Conservation (phyloP, 92 coral and sea anemone species). For the Zoanthus gigantus region DNA sequence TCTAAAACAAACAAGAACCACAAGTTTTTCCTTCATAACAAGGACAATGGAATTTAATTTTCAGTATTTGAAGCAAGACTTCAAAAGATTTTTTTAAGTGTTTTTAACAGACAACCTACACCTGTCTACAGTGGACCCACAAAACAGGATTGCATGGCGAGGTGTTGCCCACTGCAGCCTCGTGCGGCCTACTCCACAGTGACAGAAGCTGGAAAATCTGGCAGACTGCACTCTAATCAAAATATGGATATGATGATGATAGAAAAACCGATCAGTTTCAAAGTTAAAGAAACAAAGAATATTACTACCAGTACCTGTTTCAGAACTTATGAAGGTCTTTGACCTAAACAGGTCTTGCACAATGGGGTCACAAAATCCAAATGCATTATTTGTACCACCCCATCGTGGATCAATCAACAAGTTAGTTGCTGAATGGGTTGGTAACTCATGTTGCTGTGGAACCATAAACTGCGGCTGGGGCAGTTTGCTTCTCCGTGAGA, state of each 20-base stretch:
- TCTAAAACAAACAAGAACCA: conserved; percentile 53
- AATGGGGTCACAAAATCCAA: conserved; percentile 71
- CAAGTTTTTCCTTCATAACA: not conserved
- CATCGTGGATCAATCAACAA: conserved; percentile 89
- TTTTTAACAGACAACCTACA: not conserved
- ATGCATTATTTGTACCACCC: conserved; percentile 75
- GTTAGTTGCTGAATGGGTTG: conserved; percentile 59
- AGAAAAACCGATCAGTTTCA: not conserved
- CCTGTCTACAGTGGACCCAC: no score
- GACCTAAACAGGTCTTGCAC: conserved; percentile 34
- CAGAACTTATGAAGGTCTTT: conserved; percentile 2
- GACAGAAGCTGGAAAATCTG: not conserved
- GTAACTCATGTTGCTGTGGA: conserved; percentile 45
- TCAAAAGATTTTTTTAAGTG: no score
- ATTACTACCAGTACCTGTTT: conserved; percentile 8
- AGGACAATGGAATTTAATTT: no score
- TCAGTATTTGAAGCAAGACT: no score
- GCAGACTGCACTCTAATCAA: not conserved
- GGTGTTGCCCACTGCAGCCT: no score
- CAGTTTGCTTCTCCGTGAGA: conserved; percentile 54
- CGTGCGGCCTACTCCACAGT: no score
- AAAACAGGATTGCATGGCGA: no score
- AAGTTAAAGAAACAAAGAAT: not conserved
- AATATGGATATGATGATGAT: no score
- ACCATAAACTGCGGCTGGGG: conserved; percentile 56